Conservation (phyloP, 2,797 vertebrate genomes). For the Aeoliscus strigatus region DNA sequence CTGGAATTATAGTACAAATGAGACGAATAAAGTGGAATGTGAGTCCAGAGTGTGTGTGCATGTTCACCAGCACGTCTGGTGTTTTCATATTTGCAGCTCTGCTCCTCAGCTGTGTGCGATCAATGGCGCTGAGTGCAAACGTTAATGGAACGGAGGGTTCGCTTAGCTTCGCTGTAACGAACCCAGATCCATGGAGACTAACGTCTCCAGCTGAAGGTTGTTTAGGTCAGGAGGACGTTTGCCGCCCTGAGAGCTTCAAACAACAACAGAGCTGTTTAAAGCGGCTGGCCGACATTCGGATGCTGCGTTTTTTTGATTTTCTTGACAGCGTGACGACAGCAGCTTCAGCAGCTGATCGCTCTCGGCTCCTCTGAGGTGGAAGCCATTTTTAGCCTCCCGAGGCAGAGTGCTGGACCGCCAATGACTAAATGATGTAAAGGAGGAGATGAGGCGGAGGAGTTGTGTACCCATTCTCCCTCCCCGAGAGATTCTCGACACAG, state of each 20-base stretch:
- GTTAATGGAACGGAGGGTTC: conserved; percentile 14
- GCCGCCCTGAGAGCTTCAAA: conserved; percentile 1
- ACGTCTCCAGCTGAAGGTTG: conserved; percentile 15
- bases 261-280: not conserved
- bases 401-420: conserved; percentile 28
- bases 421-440: conserved; percentile 50
- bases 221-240: not conserved
- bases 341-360: conserved; percentile 2
- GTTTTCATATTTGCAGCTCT: conserved; percentile 12
- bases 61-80: too few species aligned
- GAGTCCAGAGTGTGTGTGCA: too few species aligned
- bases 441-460: conserved; percentile 13
- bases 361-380: conserved; percentile 27
- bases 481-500: too few species aligned
- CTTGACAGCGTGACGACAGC: conserved; percentile 4
- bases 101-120: conserved; percentile 19
- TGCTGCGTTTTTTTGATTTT: conserved; percentile 3
- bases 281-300: not conserved
- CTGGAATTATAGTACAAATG: too few species aligned
- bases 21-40: too few species aligned
- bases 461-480: too few species aligned
- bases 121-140: conserved; percentile 16
- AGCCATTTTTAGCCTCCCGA: conserved; percentile 46
- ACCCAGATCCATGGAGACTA: conserved; percentile 24
- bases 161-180: conserved; percentile 18